phyloP scores from a whole-genome alignment of 2,113 vertebrate species.

The Oryzias woworae region DNA sequence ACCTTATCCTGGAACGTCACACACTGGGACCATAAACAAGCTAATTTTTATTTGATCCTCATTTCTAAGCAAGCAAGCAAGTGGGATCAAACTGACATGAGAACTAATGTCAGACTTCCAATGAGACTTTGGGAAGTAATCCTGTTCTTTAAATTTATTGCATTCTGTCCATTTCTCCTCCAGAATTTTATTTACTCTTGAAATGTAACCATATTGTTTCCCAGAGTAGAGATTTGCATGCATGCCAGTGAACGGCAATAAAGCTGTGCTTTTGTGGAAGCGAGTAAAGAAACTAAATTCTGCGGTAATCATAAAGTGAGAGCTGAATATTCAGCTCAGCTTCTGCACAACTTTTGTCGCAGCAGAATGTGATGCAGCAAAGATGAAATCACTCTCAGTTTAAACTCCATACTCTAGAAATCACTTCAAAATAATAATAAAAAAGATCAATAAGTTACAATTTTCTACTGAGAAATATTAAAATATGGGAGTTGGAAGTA shows the following conservation, averaged over 20 bases:
- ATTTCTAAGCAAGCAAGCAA: not conserved
- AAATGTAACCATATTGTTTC: constrained; percentile 8
- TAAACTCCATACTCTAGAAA: constrained; percentile 8
- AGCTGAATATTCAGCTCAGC: constrained; percentile 41
- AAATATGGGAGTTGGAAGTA: constrained; percentile 5
- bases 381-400: constrained; percentile 16
- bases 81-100: constrained; percentile 1
- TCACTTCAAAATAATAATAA: not conserved
- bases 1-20: constrained; percentile 52
- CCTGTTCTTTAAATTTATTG: not conserved
- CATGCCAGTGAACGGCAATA: constrained; percentile 3
- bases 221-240: constrained; percentile 7
- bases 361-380: constrained; percentile 8
- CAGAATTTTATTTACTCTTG: constrained; percentile 10
- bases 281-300: constrained; percentile 37
- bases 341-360: constrained; percentile 19
- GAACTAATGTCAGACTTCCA: constrained; percentile 4
- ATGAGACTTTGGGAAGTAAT: not conserved
- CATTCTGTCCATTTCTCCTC: not conserved
- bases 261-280: constrained; percentile 5
- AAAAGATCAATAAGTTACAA: too few relatives aligned
- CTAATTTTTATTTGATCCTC: constrained; percentile 32
- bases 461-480: constrained; percentile 5
- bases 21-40: constrained; percentile 45
- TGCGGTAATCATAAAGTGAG: constrained; percentile 49